phyloP scores from a whole-genome alignment of 2,797 vertebrate genomes.

The Epinephelus malabaricus region DNA sequence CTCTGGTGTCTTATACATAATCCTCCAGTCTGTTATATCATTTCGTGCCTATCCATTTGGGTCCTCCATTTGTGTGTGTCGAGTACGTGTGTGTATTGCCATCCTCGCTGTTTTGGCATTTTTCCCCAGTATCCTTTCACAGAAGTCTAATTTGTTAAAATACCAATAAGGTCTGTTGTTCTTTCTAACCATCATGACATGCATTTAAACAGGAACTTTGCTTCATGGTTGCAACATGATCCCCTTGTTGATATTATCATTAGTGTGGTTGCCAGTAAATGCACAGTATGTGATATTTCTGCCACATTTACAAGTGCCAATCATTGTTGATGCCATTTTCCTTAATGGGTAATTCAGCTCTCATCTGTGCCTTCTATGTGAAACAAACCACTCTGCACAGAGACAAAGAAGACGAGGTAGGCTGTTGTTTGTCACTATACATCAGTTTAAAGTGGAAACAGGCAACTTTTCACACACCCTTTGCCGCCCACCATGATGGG shows the following conservation, averaged over 20 bases:
- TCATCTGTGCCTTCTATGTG: constrained; percentile 86
- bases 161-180: background rate
- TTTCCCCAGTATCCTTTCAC: constrained; percentile 95
- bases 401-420: constrained; percentile 87
- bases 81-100: constrained; percentile 82
- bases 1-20: constrained; percentile 86
- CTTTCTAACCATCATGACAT: background rate
- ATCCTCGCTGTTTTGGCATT: constrained; percentile 83
- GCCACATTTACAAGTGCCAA: background rate
- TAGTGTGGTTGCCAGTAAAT: background rate
- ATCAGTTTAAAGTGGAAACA: background rate
- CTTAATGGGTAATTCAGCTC: constrained; percentile 78
- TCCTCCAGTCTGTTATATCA: constrained; percentile 89
- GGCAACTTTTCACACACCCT: too few species aligned
- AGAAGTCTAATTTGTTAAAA: background rate
- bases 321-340: background rate
- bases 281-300: background rate
- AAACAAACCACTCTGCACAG: constrained; percentile 85
- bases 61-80: constrained; percentile 78
- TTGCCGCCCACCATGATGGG: too few species aligned
- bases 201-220: background rate
- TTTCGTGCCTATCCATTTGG: constrained; percentile 84
- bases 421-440: background rate
- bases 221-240: background rate
- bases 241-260: background rate